phyloP scores from a whole-genome alignment of 2,113 vertebrate species.

The Pomatostomus ruficeps region DNA sequence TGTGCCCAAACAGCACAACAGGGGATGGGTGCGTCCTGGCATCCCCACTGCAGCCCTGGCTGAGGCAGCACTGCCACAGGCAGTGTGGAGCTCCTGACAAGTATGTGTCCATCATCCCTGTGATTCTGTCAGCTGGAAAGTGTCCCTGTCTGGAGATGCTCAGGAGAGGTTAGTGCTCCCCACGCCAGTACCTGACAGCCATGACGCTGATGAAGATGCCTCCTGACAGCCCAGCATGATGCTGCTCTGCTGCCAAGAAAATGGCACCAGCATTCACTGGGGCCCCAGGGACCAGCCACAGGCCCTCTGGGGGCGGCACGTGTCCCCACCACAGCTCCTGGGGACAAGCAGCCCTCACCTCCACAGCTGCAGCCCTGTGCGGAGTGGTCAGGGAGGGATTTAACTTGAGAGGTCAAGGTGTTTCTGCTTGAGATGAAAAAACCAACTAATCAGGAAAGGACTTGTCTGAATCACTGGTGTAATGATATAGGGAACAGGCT shows the following conservation, averaged over 20 bases:
- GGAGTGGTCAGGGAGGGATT: background rate
- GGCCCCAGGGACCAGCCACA: background rate
- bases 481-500: rapidly evolving
- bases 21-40: rapidly evolving
- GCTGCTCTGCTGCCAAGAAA: background rate
- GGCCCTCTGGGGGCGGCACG: rapidly evolving
- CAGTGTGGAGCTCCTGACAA: background rate
- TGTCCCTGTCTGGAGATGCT: background rate
- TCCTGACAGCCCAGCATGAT: background rate
- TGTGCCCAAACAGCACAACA: no score
- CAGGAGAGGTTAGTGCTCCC: background rate
- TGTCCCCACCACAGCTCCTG: background rate
- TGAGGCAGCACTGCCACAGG: background rate
- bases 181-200: rapidly evolving
- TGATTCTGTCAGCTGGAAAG: background rate
- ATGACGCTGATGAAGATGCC: background rate
- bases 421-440: background rate
- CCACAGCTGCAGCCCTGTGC: background rate
- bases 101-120: background rate
- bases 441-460: background rate
- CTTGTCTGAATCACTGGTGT: background rate
- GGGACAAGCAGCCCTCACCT: background rate
- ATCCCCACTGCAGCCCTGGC: background rate
- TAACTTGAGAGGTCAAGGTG: rapidly evolving
- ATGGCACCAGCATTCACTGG: rapidly evolving